Percentiles rank a stretch among this genome's conserved stretches.
Evolutionary conservation across 2,888 invertebrate species (phyloP).

Genomic region (Copidosoma aretas): DNA sequence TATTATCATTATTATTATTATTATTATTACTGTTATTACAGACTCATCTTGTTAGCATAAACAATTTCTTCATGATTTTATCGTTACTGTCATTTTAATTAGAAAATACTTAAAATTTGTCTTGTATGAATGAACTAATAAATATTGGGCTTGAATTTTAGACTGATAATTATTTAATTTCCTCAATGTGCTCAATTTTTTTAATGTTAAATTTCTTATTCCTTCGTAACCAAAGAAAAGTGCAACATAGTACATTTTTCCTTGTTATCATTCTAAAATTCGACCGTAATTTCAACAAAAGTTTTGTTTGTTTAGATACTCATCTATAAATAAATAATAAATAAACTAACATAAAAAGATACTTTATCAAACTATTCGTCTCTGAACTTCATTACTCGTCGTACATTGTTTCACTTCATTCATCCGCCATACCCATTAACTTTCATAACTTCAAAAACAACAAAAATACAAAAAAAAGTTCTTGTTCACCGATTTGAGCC

Average conservation of each 20-base stretch:
- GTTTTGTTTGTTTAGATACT: constrained; percentile 52
- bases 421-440: constrained; percentile 26
- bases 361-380: constrained; percentile 47
- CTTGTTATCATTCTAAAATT: constrained; percentile 50
- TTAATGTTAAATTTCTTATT: constrained; percentile 6
- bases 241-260: constrained; percentile 3
- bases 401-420: constrained; percentile 38
- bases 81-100: constrained; percentile 35
- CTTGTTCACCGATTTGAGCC: constrained; percentile 61
- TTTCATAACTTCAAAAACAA: constrained; percentile 29
- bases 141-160: constrained; percentile 37
- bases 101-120: constrained; percentile 32
- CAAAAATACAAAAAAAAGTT: constrained; percentile 49
- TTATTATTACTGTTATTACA: constrained; percentile 34
- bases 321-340: constrained; percentile 49
- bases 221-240: not conserved
- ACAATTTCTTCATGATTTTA: constrained; percentile 32
- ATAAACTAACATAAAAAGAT: constrained; percentile 51
- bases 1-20: constrained; percentile 36
- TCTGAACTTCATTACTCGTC: constrained; percentile 38
- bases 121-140: constrained; percentile 38
- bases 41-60: constrained; percentile 38
- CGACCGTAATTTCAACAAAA: constrained; percentile 52
- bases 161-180: constrained; percentile 35
- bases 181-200: not conserved